Percentiles rank a stretch among this genome's conserved stretches.
Evolutionary conservation across 2,113 vertebrate species (phyloP).

Genomic region (Notarius quadriscutis): DNA sequence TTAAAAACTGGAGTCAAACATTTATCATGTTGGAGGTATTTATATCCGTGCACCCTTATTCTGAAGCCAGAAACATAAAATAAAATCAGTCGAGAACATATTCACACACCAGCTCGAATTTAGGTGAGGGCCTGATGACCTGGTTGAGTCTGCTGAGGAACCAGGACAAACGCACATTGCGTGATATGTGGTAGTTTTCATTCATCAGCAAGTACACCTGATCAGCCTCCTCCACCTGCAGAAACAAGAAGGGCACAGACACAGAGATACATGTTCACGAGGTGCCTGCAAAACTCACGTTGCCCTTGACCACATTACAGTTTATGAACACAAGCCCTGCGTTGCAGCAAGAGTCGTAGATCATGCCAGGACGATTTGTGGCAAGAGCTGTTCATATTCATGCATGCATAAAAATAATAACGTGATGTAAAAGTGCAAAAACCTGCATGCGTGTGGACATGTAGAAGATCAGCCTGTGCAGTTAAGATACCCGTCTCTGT

Average conservation of each 20-base stretch:
- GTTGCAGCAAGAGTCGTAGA: background rate
- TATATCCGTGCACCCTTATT: background rate
- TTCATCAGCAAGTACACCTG: conserved; percentile 96
- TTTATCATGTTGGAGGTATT: background rate
- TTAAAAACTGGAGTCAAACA: background rate
- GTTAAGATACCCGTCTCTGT: background rate
- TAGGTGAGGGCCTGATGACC: conserved; percentile 80
- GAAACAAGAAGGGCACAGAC: background rate
- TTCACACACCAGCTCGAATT: conserved; percentile 82
- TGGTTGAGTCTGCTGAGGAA: conserved; percentile 91
- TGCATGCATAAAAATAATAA: background rate
- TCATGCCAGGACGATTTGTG: background rate
- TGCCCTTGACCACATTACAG: background rate
- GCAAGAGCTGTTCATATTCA: background rate
- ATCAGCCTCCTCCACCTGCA: conserved; percentile 93
- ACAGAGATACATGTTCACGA: background rate
- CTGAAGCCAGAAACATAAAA: background rate
- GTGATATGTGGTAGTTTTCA: conserved; percentile 93
- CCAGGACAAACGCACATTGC: conserved; percentile 95
- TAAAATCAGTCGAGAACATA: background rate
- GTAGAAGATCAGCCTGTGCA: background rate
- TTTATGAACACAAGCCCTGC: background rate
- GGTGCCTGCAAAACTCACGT: background rate
- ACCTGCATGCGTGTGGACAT: background rate
- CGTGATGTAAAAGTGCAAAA: background rate